Evolutionary conservation across 2,888 invertebrate species (phyloP).

Genomic region (Cantharis nigra): DNA sequence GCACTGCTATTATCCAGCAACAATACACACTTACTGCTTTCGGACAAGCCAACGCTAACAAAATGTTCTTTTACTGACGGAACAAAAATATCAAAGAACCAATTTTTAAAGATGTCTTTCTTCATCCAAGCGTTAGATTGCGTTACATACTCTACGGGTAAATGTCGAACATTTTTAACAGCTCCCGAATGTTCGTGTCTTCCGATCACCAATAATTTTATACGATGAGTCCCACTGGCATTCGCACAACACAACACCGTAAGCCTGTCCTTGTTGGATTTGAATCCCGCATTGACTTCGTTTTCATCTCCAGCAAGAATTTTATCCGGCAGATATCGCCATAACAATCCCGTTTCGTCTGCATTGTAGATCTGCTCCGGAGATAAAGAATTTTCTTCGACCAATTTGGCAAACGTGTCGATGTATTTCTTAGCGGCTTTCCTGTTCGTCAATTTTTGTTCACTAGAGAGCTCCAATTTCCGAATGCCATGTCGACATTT

Average conservation of each 20-base stretch:
- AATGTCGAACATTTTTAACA: not conserved
- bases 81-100: conserved; percentile 14
- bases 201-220: conserved; percentile 13
- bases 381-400: not conserved
- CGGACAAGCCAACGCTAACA: not conserved
- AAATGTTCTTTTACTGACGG: conserved; percentile 8
- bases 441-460: conserved; percentile 1
- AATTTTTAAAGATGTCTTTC: not conserved
- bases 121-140: conserved; percentile 10
- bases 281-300: not conserved
- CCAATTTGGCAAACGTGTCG: not conserved
- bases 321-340: conserved; percentile 6
- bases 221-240: conserved; percentile 13
- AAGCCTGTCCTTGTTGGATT: conserved; percentile 13
- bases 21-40: conserved; percentile 9
- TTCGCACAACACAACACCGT: conserved; percentile 16
- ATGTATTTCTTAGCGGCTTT: not conserved
- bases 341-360: conserved; percentile 16
- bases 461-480: conserved; percentile 3
- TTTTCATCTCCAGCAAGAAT: not conserved
- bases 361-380: conserved; percentile 13
- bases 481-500: conserved; percentile 11
- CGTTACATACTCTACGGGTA: conserved; percentile 16
- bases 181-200: not conserved
- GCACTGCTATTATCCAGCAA: conserved; percentile 9